phyloP scores from a whole-genome alignment of 2,113 vertebrate species.

The Xenus cinereus region DNA sequence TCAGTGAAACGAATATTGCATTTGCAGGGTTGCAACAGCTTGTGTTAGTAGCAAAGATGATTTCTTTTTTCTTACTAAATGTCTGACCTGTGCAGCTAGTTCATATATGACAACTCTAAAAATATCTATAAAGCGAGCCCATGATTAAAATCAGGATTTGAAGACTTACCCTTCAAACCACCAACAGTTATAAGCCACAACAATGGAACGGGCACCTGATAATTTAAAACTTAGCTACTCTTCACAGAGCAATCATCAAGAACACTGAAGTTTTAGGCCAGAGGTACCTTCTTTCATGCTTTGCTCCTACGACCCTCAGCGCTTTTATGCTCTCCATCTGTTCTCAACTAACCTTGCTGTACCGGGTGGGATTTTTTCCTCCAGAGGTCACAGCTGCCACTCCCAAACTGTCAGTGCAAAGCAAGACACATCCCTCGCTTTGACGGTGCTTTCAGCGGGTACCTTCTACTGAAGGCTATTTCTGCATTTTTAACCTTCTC shows the following conservation, averaged over 20 bases:
- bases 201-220: neutral
- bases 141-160: neutral
- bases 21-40: neutral
- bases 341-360: neutral
- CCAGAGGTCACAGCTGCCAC: neutral
- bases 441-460: neutral
- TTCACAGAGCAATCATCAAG: neutral
- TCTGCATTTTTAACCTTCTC: neutral
- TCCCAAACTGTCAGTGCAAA: neutral
- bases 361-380: neutral
- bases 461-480: neutral
- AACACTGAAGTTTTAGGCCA: neutral
- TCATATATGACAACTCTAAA: neutral
- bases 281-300: neutral
- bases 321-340: neutral
- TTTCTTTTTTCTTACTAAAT: neutral
- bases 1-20: neutral
- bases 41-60: neutral
- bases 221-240: neutral
- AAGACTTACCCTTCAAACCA: neutral
- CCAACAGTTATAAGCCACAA: neutral
- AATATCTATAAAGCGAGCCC: neutral
- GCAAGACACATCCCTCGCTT: neutral
- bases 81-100: neutral
- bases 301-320: neutral